Evolutionary conservation across 1,140 invertebrate genomes (phyloP), one percentile per base, ranked within the genome.

Genomic region (Cylas formicarius): DNA sequence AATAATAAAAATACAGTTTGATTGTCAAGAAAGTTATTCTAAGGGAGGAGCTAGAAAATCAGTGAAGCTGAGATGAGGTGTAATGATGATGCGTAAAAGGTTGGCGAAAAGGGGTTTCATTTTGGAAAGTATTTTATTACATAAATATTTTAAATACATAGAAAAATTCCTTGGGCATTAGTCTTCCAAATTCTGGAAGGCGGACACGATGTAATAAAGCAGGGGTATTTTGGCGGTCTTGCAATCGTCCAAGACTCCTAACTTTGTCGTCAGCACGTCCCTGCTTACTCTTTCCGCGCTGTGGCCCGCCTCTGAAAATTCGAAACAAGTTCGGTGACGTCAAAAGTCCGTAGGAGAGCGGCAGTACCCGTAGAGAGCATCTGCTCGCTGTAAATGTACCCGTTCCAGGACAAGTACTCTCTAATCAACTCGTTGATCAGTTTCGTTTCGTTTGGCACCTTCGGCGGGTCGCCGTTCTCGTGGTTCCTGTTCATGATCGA

Each of bases 401-500:
- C 72, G 43, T 74, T 73, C 72, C 72, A 74, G 27, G 67, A 62
- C 2, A 74, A 50, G 42, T 74, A 74, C 43, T 74, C 72, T 26
- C 69, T 61, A 3, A 74, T 63, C 0, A 74, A 50, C 33, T 72
- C 71, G 37, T 74, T 74, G 20, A 72, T 66, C 4, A 74, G 48
- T 20, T 67, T 56, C 2, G 71, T 71, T 50, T 73, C 72, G 0
- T 67, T 61, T 2, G 67, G 60, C 3, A 70, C 65, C 40, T 58
- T 42, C 1, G 69, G 66, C 1, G 65, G 50, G 4, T 50, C 49
- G 3, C 41, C 40, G 21, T 46, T 38, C 4, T 35, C 44, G 10
- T 29, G 19, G 33, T 58, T 58, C 42, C 55, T 57, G 32, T 59
- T 62, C 33, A 65, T 39, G 31, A 65, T 55, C 17, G 53, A 52